Conservation (phyloP, 2,797 vertebrate species). For the Steatocranus sp. region DNA sequence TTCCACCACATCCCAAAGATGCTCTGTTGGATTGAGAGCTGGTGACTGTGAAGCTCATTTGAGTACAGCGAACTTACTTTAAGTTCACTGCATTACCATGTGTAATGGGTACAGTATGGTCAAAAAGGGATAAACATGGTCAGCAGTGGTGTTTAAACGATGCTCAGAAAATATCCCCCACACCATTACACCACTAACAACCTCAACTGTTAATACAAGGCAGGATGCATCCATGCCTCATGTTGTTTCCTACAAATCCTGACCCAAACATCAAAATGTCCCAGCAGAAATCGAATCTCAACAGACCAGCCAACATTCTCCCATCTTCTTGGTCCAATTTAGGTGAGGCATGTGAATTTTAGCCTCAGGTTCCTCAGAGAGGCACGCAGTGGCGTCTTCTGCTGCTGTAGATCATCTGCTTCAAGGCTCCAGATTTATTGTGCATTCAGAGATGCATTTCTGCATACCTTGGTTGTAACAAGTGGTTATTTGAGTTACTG, state of each 20-base stretch:
- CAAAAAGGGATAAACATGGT: neutral
- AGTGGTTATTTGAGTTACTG: neutral
- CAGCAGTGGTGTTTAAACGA: neutral
- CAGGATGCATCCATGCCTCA: neutral
- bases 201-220: neutral
- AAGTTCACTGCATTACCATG: neutral
- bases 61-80: neutral
- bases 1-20: neutral
- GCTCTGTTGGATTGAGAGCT: neutral
- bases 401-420: neutral
- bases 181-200: neutral
- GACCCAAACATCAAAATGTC: rapidly evolving
- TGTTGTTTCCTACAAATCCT: neutral
- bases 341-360: rapidly evolving
- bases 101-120: neutral
- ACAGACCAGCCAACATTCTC: neutral
- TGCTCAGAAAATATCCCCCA: neutral
- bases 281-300: neutral
- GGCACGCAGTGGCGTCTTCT: rapidly evolving
- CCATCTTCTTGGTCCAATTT: neutral
- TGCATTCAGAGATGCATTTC: neutral
- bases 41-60: neutral
- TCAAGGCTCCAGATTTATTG: neutral
- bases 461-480: neutral
- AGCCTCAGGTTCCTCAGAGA: neutral